Evolutionary conservation across 64 coral and sea anemone genomes (phyloP).

Genomic region (Montipora sp.): DNA sequence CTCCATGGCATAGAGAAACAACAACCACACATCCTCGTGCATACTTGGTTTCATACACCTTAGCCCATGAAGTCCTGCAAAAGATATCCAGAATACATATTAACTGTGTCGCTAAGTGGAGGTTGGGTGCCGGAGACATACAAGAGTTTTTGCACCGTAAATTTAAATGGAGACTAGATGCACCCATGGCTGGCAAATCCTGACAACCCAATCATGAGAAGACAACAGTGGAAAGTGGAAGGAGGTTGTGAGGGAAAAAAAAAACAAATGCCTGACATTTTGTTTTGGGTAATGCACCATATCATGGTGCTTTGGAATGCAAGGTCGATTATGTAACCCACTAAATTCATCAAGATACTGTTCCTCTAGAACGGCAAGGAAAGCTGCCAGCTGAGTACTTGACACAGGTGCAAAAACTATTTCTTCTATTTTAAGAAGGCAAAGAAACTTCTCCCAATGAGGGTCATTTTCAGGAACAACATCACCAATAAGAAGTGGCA

Average conservation of each 20-base stretch:
- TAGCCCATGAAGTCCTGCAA: slow-evolving; percentile 42
- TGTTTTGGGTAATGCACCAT: slow-evolving; percentile 90
- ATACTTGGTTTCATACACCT: slow-evolving; percentile 68
- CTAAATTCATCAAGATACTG: slow-evolving; percentile 63
- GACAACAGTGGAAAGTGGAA: no score
- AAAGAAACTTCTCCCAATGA: slow-evolving; percentile 62
- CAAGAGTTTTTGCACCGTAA: no score
- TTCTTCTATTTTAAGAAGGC: slow-evolving; percentile 54
- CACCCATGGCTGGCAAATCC: no score
- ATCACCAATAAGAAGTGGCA: slow-evolving; percentile 53
- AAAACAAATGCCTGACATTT: slow-evolving; percentile 38
- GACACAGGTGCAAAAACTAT: slow-evolving; percentile 62
- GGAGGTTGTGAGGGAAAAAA: no score
- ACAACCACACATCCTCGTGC: slow-evolving; percentile 7
- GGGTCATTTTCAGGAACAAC: slow-evolving; percentile 62
- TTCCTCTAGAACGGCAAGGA: slow-evolving; percentile 37
- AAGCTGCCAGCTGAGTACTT: slow-evolving; percentile 51
- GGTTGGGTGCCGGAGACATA: no score
- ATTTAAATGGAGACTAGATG: no score
- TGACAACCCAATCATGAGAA: no score
- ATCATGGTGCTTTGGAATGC: slow-evolving; percentile 82
- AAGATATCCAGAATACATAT: not conserved
- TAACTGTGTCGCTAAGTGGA: no score
- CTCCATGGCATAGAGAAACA: slow-evolving; percentile 36
- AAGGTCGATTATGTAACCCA: slow-evolving; percentile 6